Conservation (phyloP, 2,113 vertebrate species). For the Zosterops pallidus region DNA sequence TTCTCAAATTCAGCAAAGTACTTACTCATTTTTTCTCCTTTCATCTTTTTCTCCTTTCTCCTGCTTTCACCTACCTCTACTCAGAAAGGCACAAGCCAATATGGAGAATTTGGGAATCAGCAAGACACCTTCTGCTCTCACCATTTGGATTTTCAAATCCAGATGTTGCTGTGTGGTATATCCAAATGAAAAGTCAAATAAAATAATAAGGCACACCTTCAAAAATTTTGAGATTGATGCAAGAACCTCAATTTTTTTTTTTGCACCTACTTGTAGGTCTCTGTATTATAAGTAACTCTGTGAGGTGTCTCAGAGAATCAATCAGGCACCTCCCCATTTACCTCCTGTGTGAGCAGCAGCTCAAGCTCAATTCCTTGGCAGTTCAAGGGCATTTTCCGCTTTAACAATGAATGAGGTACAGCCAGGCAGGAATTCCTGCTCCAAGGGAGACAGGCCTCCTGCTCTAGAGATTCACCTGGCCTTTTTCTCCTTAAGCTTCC, state of each 20-base stretch:
- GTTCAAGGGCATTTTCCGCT: background rate
- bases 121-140: background rate
- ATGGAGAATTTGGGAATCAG: background rate
- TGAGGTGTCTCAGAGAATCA: background rate
- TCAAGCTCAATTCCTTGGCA: background rate
- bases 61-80: slow-evolving; percentile 2
- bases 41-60: too few relatives aligned
- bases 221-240: background rate
- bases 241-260: background rate
- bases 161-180: background rate
- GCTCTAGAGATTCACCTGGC: background rate
- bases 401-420: background rate
- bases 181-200: background rate
- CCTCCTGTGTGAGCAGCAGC: background rate
- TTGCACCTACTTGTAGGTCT: background rate
- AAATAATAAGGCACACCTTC: background rate
- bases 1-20: background rate
- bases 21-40: background rate
- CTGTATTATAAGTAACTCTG: background rate
- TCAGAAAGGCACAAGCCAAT: background rate
- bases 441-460: background rate
- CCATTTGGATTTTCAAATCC: background rate
- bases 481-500: background rate
- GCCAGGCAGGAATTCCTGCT: background rate
- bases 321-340: background rate